A percentile compares a stretch with the other conserved stretches of the same genome.
These are phyloP conservation scores for Tethya wilhelma DNA, from an alignment of 37 sponge, comb jelly and placozoan genomes.

Conservation along the genomic window DNA sequence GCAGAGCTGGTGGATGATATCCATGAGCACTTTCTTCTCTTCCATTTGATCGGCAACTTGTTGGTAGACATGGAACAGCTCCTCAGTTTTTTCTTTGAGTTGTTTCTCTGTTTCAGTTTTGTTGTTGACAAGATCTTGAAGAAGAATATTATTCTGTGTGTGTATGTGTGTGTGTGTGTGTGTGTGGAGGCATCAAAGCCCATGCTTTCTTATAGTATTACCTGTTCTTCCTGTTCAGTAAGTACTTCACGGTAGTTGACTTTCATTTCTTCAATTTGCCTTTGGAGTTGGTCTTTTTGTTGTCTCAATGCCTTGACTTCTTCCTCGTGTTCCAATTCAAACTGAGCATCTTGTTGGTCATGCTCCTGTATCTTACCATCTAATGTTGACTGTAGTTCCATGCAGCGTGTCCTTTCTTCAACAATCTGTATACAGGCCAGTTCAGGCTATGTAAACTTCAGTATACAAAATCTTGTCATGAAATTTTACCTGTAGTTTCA, in stretches of 20 bases:
- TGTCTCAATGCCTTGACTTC: slow-evolving; percentile 61
- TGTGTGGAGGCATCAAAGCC: too few species aligned
- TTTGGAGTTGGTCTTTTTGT: slow-evolving; percentile 23
- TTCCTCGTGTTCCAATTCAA: slow-evolving; percentile 62
- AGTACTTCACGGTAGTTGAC: slow-evolving; percentile 22
- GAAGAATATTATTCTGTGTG: background rate
- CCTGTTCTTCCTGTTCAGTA: slow-evolving; percentile 31
- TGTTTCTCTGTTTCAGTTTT: slow-evolving; percentile 13
- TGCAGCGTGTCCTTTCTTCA: background rate
- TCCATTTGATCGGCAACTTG: slow-evolving; percentile 15
- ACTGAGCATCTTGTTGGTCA: slow-evolving; percentile 31
- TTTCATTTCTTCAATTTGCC: slow-evolving; percentile 28
- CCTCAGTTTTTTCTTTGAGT: slow-evolving; percentile 18
- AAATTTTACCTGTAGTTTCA: slow-evolving; percentile 29
- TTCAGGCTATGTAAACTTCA: too few species aligned
- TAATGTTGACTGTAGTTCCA: slow-evolving; percentile 7
- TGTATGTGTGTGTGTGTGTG: too few species aligned
- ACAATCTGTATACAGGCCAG: background rate
- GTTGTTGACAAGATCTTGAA: slow-evolving; percentile 23
- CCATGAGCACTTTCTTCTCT: slow-evolving; percentile 36
- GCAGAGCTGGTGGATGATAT: slow-evolving; percentile 39
- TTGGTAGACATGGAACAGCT: background rate
- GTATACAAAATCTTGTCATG: background rate
- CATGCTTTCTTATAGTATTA: background rate
- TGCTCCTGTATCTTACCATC: background rate